Percentiles rank a stretch among this genome's conserved stretches.
These are phyloP conservation scores for Platalea minor DNA, from an alignment of 2,797 vertebrate genomes.

Conservation along the genomic window DNA sequence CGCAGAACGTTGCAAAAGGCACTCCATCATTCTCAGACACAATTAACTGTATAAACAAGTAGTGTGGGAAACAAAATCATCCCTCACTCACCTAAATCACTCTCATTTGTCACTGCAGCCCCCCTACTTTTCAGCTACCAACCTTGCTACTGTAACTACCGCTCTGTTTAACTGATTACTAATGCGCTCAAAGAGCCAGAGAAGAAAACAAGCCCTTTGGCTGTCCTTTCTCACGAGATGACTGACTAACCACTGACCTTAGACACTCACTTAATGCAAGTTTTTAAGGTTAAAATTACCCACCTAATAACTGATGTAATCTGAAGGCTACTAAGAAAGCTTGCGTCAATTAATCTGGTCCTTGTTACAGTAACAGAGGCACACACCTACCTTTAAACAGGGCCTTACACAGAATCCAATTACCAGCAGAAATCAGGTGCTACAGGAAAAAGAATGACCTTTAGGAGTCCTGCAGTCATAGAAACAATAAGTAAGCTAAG, in stretches of 20 bases:
- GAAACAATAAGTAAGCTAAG: neutral
- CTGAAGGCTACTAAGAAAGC: neutral
- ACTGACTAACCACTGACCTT: neutral
- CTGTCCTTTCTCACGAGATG: neutral
- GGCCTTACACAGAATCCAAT: neutral
- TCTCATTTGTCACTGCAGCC: neutral
- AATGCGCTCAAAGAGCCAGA: neutral
- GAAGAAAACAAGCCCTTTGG: neutral
- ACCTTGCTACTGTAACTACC: neutral
- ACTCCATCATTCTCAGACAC: neutral
- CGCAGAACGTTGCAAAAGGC: neutral
- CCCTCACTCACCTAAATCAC: neutral
- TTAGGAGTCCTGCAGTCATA: neutral
- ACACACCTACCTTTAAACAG: neutral
- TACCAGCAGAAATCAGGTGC: neutral
- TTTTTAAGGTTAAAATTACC: neutral
- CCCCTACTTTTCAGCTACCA: neutral
- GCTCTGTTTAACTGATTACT: neutral
- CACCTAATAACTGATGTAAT: neutral
- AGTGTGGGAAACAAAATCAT: neutral
- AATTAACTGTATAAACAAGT: neutral
- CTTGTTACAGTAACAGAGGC: neutral
- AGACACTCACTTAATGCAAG: fast-evolving
- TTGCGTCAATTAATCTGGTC: neutral
- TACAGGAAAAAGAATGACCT: neutral